phyloP scores from a whole-genome alignment of 1,140 invertebrate species.

The Lasioglossum albipes region DNA sequence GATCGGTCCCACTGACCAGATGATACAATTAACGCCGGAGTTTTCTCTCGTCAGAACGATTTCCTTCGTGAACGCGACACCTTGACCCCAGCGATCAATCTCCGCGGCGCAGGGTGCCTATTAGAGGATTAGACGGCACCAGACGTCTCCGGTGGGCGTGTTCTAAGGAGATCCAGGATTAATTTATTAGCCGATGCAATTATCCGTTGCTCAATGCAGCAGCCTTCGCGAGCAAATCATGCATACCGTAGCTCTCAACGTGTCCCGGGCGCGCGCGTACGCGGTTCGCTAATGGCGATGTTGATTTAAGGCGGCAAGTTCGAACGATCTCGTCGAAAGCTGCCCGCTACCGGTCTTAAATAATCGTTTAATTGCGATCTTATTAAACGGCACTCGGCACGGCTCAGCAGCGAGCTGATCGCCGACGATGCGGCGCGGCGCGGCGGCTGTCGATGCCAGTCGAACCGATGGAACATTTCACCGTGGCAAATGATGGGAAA shows the following conservation, averaged over 20 bases:
- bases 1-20: background rate
- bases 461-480: background rate
- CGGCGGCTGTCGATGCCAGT: no score
- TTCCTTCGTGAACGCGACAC: background rate
- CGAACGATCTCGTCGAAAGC: conserved; percentile 42
- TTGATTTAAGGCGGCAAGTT: conserved; percentile 45
- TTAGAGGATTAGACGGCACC: conserved; percentile 66
- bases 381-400: conserved; percentile 34
- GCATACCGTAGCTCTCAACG: conserved; percentile 34
- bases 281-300: conserved; percentile 21
- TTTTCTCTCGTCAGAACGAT: conserved; percentile 18
- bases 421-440: no score
- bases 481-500: background rate
- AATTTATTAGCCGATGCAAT: conserved; percentile 72
- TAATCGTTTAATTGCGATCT: conserved; percentile 59
- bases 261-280: background rate
- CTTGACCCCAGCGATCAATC: conserved; percentile 50
- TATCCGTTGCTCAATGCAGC: conserved; percentile 66
- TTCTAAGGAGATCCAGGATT: conserved; percentile 64
- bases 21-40: conserved; percentile 10
- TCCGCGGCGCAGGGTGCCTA: conserved; percentile 47
- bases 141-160: conserved; percentile 65
- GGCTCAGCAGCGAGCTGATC: background rate
- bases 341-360: conserved; percentile 63
- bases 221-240: conserved; percentile 42